These are phyloP conservation scores for Phytoseiulus persimilis DNA, from an alignment of 2,888 invertebrate species.

Conservation along the genomic window DNA sequence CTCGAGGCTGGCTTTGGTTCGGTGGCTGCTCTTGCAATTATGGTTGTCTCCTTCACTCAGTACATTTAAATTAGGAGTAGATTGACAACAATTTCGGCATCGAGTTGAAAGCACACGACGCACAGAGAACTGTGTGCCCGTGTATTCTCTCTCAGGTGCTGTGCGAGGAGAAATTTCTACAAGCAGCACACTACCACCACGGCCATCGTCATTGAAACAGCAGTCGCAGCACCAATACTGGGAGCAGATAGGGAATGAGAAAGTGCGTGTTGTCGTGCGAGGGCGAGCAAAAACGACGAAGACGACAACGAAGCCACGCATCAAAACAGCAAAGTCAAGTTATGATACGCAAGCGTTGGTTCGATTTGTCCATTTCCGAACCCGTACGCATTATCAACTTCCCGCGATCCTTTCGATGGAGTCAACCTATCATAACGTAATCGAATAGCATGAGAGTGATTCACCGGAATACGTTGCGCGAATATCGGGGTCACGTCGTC, in stretches of 20 bases:
- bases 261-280: neutral
- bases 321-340: neutral
- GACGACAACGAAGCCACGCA: neutral
- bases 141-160: neutral
- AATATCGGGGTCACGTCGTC: neutral
- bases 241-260: neutral
- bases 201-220: neutral
- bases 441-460: neutral
- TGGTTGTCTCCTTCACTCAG: neutral
- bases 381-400: too few relatives aligned
- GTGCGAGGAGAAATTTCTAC: neutral
- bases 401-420: too few relatives aligned
- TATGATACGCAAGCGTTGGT: neutral
- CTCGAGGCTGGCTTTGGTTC: neutral
- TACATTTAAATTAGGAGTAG: neutral
- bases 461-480: neutral
- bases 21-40: neutral
- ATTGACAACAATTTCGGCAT: neutral
- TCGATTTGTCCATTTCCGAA: neutral
- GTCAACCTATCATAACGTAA: too few relatives aligned
- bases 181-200: neutral
- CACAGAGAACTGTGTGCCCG: neutral
- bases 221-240: neutral
- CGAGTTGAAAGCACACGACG: neutral
- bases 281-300: neutral